Conservation (phyloP, 2,797 vertebrate species). For the Hippopotamyrus pictus region DNA sequence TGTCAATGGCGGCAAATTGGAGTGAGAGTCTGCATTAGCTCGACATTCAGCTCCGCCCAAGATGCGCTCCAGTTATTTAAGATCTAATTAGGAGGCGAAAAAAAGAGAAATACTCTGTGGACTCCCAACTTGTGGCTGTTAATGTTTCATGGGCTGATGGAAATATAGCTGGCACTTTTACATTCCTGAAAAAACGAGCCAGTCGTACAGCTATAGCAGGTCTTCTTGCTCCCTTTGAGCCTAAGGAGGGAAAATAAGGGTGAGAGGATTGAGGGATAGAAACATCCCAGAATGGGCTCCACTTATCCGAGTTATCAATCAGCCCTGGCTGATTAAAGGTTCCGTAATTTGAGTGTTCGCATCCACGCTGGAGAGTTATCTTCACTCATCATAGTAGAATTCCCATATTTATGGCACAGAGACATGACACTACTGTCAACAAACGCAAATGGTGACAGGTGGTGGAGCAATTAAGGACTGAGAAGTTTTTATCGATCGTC, state of each 20-base stretch:
- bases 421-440: neutral
- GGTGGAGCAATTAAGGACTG: neutral
- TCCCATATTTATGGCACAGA: neutral
- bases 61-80: neutral
- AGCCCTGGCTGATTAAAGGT: neutral
- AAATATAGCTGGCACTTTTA: neutral
- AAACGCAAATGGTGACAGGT: neutral
- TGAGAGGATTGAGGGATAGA: neutral
- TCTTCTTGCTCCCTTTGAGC: neutral
- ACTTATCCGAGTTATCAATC: neutral
- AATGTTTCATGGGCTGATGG: neutral
- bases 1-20: neutral
- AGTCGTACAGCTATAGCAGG: neutral
- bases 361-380: neutral
- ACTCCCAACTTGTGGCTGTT: neutral
- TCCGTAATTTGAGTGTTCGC: neutral
- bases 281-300: neutral
- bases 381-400: neutral
- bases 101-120: constrained; percentile 2
- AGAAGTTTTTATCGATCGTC: neutral
- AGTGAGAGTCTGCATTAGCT: neutral
- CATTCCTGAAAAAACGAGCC: neutral
- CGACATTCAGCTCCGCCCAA: neutral
- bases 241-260: neutral
- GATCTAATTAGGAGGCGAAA: neutral